Conservation (phyloP, 2,797 vertebrate species). For the Tapera naevia region DNA sequence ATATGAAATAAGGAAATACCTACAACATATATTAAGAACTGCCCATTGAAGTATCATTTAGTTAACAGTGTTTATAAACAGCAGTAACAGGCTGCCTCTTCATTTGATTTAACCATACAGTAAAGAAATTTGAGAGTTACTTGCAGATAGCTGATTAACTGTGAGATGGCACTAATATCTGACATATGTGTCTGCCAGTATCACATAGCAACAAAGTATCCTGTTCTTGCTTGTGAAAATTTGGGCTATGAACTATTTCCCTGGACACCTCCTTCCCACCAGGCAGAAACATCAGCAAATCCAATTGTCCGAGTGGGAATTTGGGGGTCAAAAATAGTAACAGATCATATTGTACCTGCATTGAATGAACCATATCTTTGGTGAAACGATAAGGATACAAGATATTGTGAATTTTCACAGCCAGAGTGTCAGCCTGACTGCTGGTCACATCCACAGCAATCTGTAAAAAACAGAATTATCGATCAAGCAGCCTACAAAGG, state of each 20-base stretch:
- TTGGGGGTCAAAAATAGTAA: not conserved
- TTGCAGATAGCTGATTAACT: not conserved
- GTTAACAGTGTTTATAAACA: not conserved
- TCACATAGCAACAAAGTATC: not conserved
- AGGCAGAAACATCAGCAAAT: not conserved
- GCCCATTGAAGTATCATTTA: not conserved
- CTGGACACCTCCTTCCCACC: not conserved
- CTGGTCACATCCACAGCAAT: slow-evolving; percentile 89
- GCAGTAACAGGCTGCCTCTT: not conserved
- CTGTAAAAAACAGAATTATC: slow-evolving; percentile 73
- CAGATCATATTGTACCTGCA: slow-evolving; percentile 82
- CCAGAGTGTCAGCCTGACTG: slow-evolving; percentile 83
- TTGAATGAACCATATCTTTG: slow-evolving; percentile 93
- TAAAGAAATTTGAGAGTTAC: not conserved
- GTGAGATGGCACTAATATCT: not conserved
- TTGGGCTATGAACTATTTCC: not conserved
- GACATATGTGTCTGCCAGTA: not conserved
- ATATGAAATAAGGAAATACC: not conserved
- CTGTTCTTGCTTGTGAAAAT: not conserved
- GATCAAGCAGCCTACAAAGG: not conserved
- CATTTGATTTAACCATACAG: not conserved
- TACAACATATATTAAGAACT: not conserved
- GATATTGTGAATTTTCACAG: slow-evolving; percentile 95
- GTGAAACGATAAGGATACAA: slow-evolving; percentile 95
- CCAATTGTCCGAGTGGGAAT: not conserved